Evolutionary conservation across 1,140 invertebrate species (phyloP).

Genomic region (Cydia pomonella): DNA sequence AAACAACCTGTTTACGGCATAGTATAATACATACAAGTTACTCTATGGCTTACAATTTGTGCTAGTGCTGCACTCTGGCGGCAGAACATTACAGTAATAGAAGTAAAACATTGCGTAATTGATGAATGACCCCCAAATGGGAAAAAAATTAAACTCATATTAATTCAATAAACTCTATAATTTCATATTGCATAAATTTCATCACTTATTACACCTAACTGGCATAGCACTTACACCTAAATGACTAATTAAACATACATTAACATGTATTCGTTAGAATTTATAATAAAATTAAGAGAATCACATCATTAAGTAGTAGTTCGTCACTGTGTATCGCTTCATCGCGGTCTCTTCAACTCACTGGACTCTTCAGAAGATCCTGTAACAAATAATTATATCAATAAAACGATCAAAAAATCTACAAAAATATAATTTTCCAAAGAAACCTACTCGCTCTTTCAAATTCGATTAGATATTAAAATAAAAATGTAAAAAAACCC

Average conservation of each 20-base stretch:
- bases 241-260: slow-evolving; percentile 71
- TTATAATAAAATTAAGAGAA: slow-evolving; percentile 60
- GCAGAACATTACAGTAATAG: no score
- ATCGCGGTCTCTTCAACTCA: slow-evolving; percentile 71
- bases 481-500: no score
- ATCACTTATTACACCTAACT: slow-evolving; percentile 47
- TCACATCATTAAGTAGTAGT: slow-evolving; percentile 57
- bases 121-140: no score
- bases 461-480: no score
- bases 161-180: slow-evolving; percentile 46
- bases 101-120: no score
- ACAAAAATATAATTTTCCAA: no score
- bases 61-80: no score
- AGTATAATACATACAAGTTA: no score
- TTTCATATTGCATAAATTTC: slow-evolving; percentile 62
- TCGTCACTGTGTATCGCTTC: slow-evolving; percentile 46
- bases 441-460: no score
- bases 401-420: no score
- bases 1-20: no score
- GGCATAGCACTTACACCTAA: slow-evolving; percentile 57
- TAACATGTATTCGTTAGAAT: slow-evolving; percentile 51
- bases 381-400: slow-evolving; percentile 46
- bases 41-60: no score
- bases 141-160: slow-evolving; percentile 35
- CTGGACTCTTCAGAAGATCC: slow-evolving; percentile 75